phyloP scores from a whole-genome alignment of 23 tunicate species.

The Halocynthia roretzi region DNA sequence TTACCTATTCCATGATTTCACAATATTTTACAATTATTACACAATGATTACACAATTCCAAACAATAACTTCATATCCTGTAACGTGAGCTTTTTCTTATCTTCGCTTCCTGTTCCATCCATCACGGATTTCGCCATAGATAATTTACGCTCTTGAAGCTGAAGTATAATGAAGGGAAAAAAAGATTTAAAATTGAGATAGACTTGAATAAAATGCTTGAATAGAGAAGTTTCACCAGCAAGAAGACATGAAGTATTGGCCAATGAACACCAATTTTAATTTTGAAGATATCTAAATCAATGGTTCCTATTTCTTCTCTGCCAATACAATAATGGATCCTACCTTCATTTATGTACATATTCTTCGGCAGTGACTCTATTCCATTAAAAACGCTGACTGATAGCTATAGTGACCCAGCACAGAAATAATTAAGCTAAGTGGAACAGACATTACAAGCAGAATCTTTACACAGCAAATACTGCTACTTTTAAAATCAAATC shows the following conservation, averaged over 20 bases:
- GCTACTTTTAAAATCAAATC: background rate
- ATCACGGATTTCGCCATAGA: conserved; percentile 72
- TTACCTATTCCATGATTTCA: too few species aligned
- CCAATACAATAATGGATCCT: too few species aligned
- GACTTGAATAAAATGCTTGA: background rate
- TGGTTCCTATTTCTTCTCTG: too few species aligned
- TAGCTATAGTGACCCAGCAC: background rate
- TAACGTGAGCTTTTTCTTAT: conserved; percentile 59
- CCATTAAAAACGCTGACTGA: background rate
- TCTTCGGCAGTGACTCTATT: background rate
- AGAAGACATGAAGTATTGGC: too few species aligned
- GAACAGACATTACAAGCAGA: background rate
- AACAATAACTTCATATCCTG: conserved; percentile 69
- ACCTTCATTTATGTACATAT: too few species aligned
- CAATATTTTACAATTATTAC: too few species aligned
- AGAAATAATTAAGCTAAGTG: background rate
- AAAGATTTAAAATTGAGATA: background rate
- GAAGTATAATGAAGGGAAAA: background rate
- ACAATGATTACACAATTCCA: too few species aligned
- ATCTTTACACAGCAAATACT: background rate
- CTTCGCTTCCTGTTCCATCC: conserved; percentile 75
- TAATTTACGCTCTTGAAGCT: conserved; percentile 72
- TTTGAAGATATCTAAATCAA: too few species aligned
- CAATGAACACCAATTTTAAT: too few species aligned
- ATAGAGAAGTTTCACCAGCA: background rate